These are phyloP conservation scores for Diplodus sargus DNA, from an alignment of 2,797 vertebrate species.

Conservation along the genomic window DNA sequence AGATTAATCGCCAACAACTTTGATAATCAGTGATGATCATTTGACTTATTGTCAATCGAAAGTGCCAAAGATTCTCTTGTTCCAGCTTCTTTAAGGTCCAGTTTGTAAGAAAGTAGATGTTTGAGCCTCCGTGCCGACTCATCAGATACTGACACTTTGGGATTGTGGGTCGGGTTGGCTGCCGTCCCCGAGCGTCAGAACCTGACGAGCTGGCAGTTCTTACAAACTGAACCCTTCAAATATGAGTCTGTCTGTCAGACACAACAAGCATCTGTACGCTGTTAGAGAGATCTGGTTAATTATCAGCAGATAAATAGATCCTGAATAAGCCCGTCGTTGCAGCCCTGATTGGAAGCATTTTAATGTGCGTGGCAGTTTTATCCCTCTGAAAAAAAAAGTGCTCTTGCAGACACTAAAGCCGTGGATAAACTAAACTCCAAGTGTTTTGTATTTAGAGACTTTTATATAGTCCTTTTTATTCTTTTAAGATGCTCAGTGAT, in stretches of 20 bases:
- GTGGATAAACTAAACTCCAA: neutral
- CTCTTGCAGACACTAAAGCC: neutral
- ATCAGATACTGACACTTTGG: too few species aligned
- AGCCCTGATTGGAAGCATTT: neutral
- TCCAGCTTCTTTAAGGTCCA: neutral
- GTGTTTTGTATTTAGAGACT: neutral
- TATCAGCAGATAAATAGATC: neutral
- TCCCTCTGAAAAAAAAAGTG: neutral
- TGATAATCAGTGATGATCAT: neutral
- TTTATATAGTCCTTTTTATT: neutral
- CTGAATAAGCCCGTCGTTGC: neutral
- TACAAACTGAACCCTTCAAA: too few species aligned
- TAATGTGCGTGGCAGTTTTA: neutral
- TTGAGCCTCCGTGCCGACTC: too few species aligned
- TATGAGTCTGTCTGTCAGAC: too few species aligned
- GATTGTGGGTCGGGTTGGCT: too few species aligned
- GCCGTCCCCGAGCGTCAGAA: too few species aligned
- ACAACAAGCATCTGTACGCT: too few species aligned
- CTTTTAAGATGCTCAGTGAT: neutral
- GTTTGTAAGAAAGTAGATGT: neutral
- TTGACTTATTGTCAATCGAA: rapidly evolving
- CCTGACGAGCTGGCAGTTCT: too few species aligned
- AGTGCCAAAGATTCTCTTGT: neutral
- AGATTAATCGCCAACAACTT: neutral
- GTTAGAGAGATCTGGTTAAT: neutral